phyloP scores from a whole-genome alignment of 2,113 vertebrate species.

The Crotalus viridis region DNA sequence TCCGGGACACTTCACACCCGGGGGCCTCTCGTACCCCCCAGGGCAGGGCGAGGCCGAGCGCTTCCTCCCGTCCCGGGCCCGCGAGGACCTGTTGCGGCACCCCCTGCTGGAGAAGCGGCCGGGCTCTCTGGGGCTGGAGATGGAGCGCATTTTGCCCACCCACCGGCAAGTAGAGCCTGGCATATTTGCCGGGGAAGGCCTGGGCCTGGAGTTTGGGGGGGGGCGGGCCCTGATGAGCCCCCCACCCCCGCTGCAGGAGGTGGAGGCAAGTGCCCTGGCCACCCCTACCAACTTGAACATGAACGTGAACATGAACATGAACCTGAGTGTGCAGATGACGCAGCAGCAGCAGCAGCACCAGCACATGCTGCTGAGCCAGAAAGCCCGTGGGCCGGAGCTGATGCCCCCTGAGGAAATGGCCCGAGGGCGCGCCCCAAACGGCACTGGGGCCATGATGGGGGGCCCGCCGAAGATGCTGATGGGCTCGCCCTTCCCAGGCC shows the following conservation, averaged over 20 bases:
- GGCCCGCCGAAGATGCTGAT: conserved; percentile 81
- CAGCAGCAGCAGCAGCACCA: conserved; percentile 75
- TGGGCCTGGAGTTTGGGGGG: conserved; percentile 85
- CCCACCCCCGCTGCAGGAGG: conserved; percentile 86
- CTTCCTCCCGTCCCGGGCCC: conserved; percentile 77
- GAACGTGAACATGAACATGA: conserved; percentile 86
- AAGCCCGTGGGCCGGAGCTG: conserved; percentile 79
- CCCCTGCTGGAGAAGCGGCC: conserved; percentile 87
- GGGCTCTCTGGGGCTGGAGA: conserved; percentile 78
- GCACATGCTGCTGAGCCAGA: conserved; percentile 84
- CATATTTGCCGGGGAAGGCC: conserved; percentile 73
- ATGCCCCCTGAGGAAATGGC: conserved; percentile 81
- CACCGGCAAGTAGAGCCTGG: conserved; percentile 79
- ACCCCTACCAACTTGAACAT: conserved; percentile 78
- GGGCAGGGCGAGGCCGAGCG: conserved; percentile 85
- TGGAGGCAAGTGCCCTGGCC: conserved; percentile 79
- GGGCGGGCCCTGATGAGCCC: conserved; percentile 86
- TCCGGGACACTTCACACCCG: conserved; percentile 77
- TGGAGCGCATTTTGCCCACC: conserved; percentile 82
- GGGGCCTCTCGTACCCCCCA: conserved; percentile 71
- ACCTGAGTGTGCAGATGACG: conserved; percentile 87
- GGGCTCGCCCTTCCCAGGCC: conserved; percentile 78
- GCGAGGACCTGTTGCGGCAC: conserved; percentile 90
- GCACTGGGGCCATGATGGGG: conserved; percentile 69
- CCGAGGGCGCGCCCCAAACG: conserved; percentile 82